These are phyloP conservation scores for Cantharis rustica DNA, from an alignment of 2,888 invertebrate species.

Conservation along the genomic window DNA sequence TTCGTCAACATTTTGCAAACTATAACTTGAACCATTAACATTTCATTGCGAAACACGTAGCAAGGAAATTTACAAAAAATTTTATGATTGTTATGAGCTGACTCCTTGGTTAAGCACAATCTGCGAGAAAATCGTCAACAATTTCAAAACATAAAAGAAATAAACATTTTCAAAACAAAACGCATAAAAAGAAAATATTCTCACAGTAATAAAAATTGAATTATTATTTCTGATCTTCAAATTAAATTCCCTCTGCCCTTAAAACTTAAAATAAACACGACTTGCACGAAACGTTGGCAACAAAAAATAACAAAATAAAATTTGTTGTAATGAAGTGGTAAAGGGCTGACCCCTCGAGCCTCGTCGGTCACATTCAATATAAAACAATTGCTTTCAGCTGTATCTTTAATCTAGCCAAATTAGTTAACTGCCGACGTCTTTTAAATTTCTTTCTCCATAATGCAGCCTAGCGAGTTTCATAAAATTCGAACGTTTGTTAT, in stretches of 20 bases:
- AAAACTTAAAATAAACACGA: too few species aligned
- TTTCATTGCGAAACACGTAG: neutral
- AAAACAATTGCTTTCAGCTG: constrained; percentile 55
- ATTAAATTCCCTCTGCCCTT: too few species aligned
- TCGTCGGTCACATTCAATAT: constrained; percentile 49
- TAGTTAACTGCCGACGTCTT: constrained; percentile 39
- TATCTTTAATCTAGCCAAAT: constrained; percentile 52
- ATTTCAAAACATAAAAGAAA: neutral
- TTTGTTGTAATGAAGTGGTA: constrained; percentile 27
- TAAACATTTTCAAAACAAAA: neutral
- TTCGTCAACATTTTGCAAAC: neutral
- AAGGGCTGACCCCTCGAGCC: constrained; percentile 46
- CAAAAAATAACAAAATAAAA: constrained; percentile 25
- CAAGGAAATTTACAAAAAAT: neutral
- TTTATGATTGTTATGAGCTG: neutral
- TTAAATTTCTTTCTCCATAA: constrained; percentile 2
- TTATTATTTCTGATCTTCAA: neutral
- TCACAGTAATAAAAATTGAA: too few species aligned
- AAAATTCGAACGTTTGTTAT: too few species aligned
- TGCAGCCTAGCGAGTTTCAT: neutral
- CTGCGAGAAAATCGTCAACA: neutral
- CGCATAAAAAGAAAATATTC: neutral
- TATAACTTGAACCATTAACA: neutral
- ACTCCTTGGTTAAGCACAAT: neutral
- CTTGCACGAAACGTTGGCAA: constrained; percentile 1